phyloP scores from a whole-genome alignment of 2,113 vertebrate species.

The Oryzias celebensis region DNA sequence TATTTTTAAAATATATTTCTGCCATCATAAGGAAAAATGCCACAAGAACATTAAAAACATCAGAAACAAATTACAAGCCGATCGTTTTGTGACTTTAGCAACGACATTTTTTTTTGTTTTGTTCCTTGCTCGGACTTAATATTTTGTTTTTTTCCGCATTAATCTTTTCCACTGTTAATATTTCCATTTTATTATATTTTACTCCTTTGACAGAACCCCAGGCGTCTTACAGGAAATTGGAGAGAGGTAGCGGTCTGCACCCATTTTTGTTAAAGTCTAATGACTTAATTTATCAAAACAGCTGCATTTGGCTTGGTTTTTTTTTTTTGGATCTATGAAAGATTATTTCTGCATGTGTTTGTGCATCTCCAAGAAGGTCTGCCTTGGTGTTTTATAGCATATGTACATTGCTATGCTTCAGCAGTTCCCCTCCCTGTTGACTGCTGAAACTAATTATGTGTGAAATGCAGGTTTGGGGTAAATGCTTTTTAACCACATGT shows the following conservation, averaged over 20 bases:
- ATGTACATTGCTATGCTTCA: slow-evolving; percentile 54
- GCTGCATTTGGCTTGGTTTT: slow-evolving; percentile 36
- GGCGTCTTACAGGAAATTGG: slow-evolving; percentile 80
- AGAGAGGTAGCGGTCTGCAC: slow-evolving; percentile 79
- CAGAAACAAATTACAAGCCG: too few species aligned
- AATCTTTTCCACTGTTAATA: slow-evolving; percentile 1
- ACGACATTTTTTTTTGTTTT: background rate
- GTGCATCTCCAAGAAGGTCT: slow-evolving; percentile 36
- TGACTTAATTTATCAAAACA: slow-evolving; percentile 35
- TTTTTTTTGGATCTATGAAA: slow-evolving; percentile 11
- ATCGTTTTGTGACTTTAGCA: background rate
- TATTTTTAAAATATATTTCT: too few species aligned
- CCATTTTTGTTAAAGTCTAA: slow-evolving; percentile 31
- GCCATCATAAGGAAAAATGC: too few species aligned
- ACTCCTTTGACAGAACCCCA: slow-evolving; percentile 73
- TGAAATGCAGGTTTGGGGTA: slow-evolving; percentile 71
- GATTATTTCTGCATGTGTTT: slow-evolving; percentile 37
- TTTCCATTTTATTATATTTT: slow-evolving; percentile 39
- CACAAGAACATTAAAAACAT: too few species aligned
- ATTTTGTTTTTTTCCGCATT: background rate
- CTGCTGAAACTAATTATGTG: slow-evolving; percentile 76
- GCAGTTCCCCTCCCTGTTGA: slow-evolving; percentile 54
- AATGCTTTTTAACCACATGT: slow-evolving; percentile 75
- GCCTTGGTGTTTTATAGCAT: slow-evolving; percentile 43
- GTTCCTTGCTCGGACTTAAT: background rate